phyloP scores from a whole-genome alignment of 2,113 vertebrate genomes.

The Gallinago paraguaiae region DNA sequence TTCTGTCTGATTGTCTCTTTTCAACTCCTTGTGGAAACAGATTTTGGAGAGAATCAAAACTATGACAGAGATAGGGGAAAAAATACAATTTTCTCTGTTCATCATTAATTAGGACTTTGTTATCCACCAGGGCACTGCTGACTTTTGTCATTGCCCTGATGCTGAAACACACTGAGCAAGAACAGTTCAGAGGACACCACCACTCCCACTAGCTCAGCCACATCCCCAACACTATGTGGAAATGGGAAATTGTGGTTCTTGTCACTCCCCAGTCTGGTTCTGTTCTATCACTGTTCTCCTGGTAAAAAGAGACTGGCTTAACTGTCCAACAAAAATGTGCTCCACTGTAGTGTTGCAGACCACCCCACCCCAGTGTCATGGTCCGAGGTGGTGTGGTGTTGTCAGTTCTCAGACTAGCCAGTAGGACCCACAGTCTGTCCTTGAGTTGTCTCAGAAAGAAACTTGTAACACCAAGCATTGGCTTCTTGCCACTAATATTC shows the following conservation, averaged over 20 bases:
- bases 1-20: neutral
- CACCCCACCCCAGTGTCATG: rapidly evolving
- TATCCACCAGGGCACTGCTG: neutral
- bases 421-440: neutral
- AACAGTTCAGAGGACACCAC: neutral
- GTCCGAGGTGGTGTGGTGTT: neutral
- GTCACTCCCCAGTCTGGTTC: neutral
- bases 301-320: neutral
- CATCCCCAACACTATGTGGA: neutral
- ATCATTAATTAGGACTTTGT: neutral
- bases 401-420: neutral
- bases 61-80: rapidly evolving
- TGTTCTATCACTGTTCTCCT: neutral
- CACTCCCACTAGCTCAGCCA: neutral
- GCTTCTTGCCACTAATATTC: neutral
- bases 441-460: neutral
- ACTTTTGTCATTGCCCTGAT: neutral
- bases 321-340: rapidly evolving
- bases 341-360: neutral
- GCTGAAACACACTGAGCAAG: neutral
- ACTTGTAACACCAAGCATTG: neutral
- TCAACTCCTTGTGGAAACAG: neutral
- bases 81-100: neutral
- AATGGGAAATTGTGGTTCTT: neutral
- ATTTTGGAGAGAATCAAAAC: neutral